These are phyloP conservation scores for Characodon lateralis DNA, from an alignment of 2,797 vertebrate species.

Conservation along the genomic window DNA sequence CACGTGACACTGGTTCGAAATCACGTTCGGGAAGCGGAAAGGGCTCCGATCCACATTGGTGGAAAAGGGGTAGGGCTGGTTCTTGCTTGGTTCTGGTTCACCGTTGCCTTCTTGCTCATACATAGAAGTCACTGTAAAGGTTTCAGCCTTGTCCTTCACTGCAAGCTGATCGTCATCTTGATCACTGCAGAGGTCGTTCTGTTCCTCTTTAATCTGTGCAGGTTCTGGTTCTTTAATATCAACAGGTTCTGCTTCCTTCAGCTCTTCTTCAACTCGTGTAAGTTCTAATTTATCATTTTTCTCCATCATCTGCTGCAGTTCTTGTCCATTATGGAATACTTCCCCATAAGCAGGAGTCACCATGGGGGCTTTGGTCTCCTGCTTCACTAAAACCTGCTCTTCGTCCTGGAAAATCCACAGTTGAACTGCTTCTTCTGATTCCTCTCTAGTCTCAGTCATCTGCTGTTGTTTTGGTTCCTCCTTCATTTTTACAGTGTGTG, in stretches of 20 bases:
- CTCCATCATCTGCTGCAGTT: not conserved
- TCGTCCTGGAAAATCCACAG: not conserved
- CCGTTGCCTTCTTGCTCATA: not conserved
- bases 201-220: not conserved
- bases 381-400: not conserved
- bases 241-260: not conserved
- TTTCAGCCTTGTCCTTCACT: not conserved
- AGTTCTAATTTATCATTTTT: not conserved
- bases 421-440: not conserved
- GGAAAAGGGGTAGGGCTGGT: not conserved
- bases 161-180: not conserved
- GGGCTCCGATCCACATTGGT: no score
- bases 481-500: not conserved
- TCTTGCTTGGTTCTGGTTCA: not conserved
- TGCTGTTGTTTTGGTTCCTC: not conserved
- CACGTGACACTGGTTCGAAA: no score
- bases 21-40: no score
- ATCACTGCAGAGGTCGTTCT: not conserved
- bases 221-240: not conserved
- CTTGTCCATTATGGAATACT: no score
- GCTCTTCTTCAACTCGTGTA: no score
- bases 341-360: not conserved
- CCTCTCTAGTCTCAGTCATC: not conserved
- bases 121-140: not conserved
- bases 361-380: not conserved